These are phyloP conservation scores for Poeciliopsis turneri DNA, from an alignment of 2,797 vertebrate species.

Conservation along the genomic window DNA sequence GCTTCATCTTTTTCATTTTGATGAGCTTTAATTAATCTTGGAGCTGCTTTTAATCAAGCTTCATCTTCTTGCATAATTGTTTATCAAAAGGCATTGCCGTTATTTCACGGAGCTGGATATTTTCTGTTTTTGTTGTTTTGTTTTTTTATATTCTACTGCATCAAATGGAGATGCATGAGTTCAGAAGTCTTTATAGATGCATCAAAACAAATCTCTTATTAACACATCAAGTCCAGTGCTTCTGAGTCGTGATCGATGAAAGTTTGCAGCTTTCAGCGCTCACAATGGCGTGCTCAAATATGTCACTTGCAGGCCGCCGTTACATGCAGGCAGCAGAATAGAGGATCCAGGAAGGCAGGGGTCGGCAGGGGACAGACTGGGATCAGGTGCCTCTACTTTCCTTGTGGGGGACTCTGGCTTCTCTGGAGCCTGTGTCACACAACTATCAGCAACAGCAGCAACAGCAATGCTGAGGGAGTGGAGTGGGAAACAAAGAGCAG, in stretches of 20 bases:
- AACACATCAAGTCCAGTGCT: conserved; percentile 32
- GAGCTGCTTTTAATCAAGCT: conserved; percentile 37
- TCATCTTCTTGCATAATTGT: conserved; percentile 35
- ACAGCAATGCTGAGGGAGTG: conserved; percentile 82
- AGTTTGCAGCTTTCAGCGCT: conserved; percentile 35
- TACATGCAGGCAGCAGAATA: conserved; percentile 79
- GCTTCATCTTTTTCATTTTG: conserved; percentile 52
- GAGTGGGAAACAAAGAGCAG: conserved; percentile 78
- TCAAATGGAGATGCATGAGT: conserved; percentile 30
- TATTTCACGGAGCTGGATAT: conserved; percentile 17
- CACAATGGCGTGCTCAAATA: conserved; percentile 81
- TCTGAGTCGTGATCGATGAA: conserved; percentile 6
- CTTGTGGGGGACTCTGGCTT: conserved; percentile 85
- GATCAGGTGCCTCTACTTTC: conserved; percentile 82
- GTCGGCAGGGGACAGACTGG: conserved; percentile 72
- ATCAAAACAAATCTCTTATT: conserved; percentile 16
- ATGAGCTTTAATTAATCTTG: conserved; percentile 51
- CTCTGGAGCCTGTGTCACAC: conserved; percentile 83
- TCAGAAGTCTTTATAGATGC: conserved; percentile 29
- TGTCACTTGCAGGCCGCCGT: conserved; percentile 77
- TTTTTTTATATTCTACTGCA: conserved; percentile 8
- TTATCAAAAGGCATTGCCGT: conserved; percentile 38
- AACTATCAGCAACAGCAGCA: conserved; percentile 84
- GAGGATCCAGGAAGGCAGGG: conserved; percentile 76
- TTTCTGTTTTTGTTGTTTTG: background rate